Base-by-base conservation (phyloP, 2,113 vertebrate species). In the Passer montanus region DNA sequence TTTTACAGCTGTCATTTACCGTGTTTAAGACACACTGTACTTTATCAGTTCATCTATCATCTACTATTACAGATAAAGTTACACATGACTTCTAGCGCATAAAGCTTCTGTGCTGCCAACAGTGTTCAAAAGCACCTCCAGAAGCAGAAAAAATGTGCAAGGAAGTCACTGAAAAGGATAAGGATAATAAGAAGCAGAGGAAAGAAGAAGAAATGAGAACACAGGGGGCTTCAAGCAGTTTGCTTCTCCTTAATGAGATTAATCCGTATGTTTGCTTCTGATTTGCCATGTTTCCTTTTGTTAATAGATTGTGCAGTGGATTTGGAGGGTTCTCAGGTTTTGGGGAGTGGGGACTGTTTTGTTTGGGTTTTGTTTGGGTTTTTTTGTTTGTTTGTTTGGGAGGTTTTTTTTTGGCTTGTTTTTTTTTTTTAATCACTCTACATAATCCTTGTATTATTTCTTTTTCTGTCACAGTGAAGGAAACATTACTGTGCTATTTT, bases 11-110 rank as follows among this genome's bases (percentile, higher is more conserved):
- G 47, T 79, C 69, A 93, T 94, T 96, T 91, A 72, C 85, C 49
- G 31, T 88, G 55, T 43, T 96, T 70, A 86, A 96, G 87, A 94
- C 76, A 91, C 74, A 90, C 33, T 89, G 76, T 70, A 91, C 77
- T 22, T 90, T 95, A 94, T 83, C 83, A 79, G 80, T 69, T 93
- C 88, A 90, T 95, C 86, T 96, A 79, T 95, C 91, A 84, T 90
- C 62, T 67, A 83, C 87, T 94, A 53, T 89, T 90, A 53, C 68
- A 92, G 75, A 88, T 83, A 89, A 88, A 93, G 7, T 59, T 93
- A 30, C 86, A 86, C 41, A 72, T 76, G 76, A 93, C 31, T 96
- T 78, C 46, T 80, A 92, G 87, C 15, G 5, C 33, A 60, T 60
- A 81, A 89, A 74, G 41, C 33, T 30, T 85, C 66, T 89, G 27